phyloP scores from a whole-genome alignment of 1,140 invertebrate species.

The Probaryconus sp. region DNA sequence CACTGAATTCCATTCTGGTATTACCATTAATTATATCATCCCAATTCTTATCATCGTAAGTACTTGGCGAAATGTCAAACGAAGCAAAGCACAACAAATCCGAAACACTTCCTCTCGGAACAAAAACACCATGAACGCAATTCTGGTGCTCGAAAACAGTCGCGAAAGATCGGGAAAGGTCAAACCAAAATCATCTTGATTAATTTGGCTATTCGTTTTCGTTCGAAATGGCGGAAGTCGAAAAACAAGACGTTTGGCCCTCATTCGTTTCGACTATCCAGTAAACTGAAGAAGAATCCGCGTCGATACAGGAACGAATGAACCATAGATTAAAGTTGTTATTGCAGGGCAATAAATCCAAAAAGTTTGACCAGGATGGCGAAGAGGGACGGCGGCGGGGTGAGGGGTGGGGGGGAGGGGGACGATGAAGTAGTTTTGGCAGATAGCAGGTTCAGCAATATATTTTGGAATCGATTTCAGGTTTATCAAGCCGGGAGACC shows the following conservation, averaged over 20 bases:
- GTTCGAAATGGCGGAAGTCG: conserved; percentile 4
- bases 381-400: neutral
- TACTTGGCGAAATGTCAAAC: no score
- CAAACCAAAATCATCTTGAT: no score
- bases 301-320: conserved; percentile 34
- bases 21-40: no score
- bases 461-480: conserved; percentile 76
- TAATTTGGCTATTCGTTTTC: no score
- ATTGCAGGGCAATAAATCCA: conserved; percentile 38
- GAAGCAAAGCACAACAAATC: no score
- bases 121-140: no score
- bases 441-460: conserved; percentile 22
- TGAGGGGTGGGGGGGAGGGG: neutral
- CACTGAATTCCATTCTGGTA: no score
- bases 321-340: conserved; percentile 43
- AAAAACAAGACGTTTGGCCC: no score
- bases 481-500: conserved; percentile 97
- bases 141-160: no score
- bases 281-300: conserved; percentile 16
- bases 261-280: conserved; percentile 9
- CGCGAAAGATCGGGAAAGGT: no score
- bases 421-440: conserved; percentile 24
- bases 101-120: no score
- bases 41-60: no score
- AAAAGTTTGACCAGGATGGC: conserved; percentile 16